Conservation (phyloP, 1,140 invertebrate genomes). For the Geopemphigus sp. region DNA sequence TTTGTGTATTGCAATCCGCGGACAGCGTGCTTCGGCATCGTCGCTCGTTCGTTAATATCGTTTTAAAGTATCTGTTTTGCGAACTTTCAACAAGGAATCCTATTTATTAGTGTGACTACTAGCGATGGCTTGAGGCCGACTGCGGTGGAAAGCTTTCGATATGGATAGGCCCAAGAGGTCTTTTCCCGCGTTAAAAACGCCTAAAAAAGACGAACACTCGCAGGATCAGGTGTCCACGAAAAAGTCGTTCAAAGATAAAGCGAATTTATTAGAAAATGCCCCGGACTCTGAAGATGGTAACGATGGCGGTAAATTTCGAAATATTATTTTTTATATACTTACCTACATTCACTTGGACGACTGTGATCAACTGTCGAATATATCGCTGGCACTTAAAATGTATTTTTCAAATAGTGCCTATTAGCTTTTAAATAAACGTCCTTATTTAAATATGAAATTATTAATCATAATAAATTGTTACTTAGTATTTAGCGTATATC, state of each 20-base stretch:
- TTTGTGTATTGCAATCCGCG: not conserved
- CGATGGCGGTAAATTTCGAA: slow-evolving; percentile 24
- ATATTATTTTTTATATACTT: not conserved
- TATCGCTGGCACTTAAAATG: too few relatives aligned
- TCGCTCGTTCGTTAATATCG: not conserved
- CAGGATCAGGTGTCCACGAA: not conserved
- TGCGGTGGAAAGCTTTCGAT: not conserved
- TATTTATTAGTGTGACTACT: not conserved
- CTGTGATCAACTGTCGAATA: slow-evolving; percentile 3
- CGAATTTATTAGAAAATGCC: slow-evolving; percentile 3
- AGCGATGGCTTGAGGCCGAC: not conserved
- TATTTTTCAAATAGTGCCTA: too few relatives aligned
- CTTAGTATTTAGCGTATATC: too few relatives aligned
- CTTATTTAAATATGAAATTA: too few relatives aligned
- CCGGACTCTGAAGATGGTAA: not conserved
- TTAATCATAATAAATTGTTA: too few relatives aligned
- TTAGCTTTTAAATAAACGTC: too few relatives aligned
- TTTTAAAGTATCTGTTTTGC: not conserved
- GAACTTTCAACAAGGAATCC: not conserved
- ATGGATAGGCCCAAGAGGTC: slow-evolving; percentile 40
- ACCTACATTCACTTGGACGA: not conserved
- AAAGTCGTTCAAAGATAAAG: slow-evolving; percentile 26
- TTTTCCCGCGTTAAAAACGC: not conserved
- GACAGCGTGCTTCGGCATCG: not conserved
- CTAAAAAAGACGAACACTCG: not conserved